phyloP scores from a whole-genome alignment of 1,140 invertebrate species.

The Drosophila biarmipes region DNA sequence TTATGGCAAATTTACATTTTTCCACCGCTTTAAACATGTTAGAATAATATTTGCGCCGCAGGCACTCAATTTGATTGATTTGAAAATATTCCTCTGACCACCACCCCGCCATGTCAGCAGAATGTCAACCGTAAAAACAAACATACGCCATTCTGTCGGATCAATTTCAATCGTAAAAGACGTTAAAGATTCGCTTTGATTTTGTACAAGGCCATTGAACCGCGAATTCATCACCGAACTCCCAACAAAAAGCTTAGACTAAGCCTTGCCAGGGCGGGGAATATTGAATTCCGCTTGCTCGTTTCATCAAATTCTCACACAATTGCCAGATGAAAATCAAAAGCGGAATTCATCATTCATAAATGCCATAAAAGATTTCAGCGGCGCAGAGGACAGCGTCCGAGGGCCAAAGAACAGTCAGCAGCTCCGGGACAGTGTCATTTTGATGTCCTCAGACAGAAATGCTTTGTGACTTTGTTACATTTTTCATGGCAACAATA shows the following conservation, averaged over 20 bases:
- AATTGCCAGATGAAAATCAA: conserved; percentile 69
- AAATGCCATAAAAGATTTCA: conserved; percentile 55
- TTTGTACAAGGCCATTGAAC: conserved; percentile 56
- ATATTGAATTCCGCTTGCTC: conserved; percentile 46
- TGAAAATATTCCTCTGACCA: conserved; percentile 16
- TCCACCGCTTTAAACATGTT: neutral
- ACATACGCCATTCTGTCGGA: conserved; percentile 12
- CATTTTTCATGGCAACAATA: conserved; percentile 78
- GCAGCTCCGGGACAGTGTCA: conserved; percentile 18
- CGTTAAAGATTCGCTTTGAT: conserved; percentile 37
- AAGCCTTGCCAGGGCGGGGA: conserved; percentile 28
- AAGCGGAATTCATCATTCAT: conserved; percentile 75
- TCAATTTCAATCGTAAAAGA: conserved; percentile 21
- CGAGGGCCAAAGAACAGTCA: conserved; percentile 44
- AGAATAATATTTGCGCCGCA: conserved; percentile 18
- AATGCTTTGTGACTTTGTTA: conserved; percentile 82
- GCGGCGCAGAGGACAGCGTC: conserved; percentile 25
- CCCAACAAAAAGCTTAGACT: conserved; percentile 23
- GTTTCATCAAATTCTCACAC: conserved; percentile 64
- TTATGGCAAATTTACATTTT: neutral
- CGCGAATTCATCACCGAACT: conserved; percentile 27
- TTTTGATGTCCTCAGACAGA: conserved; percentile 70
- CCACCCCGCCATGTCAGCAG: conserved; percentile 4
- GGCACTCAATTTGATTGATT: conserved; percentile 45
- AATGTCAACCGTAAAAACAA: conserved; percentile 32